These are phyloP conservation scores for Manis crassicaudata DNA, from an alignment of 2,797 vertebrate species.

Conservation along the genomic window DNA sequence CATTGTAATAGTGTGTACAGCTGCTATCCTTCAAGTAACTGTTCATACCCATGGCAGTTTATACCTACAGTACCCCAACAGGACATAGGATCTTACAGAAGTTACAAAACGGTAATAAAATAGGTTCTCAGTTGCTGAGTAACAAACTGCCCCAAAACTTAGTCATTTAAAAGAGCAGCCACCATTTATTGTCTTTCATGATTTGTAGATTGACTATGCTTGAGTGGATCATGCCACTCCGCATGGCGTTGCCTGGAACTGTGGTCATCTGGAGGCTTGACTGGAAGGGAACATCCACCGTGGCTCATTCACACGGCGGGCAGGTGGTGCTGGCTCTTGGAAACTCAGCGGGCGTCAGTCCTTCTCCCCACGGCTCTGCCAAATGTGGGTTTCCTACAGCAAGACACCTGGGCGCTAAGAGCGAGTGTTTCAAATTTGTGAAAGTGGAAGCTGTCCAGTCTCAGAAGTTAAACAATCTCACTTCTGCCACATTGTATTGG, in stretches of 20 bases:
- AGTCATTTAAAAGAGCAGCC: background rate
- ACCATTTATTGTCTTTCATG: background rate
- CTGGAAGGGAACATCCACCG: background rate
- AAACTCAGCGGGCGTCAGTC: background rate
- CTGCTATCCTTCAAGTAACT: background rate
- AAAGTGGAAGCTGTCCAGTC: background rate
- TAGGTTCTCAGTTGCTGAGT: background rate
- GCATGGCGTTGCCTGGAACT: background rate
- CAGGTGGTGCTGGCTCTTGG: background rate
- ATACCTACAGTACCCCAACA: background rate
- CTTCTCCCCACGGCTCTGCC: background rate
- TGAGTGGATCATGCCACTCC: background rate
- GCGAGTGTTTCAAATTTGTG: background rate
- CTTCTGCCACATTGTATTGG: background rate
- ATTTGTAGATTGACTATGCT: background rate
- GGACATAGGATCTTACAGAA: background rate
- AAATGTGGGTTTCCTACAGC: background rate
- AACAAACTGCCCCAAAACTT: background rate
- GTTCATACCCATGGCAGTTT: background rate
- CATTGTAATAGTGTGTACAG: background rate
- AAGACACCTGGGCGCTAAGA: background rate
- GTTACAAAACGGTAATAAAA: slow-evolving; percentile 26
- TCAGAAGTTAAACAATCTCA: background rate
- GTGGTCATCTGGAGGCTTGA: background rate
- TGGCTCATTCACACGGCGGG: background rate